These are phyloP conservation scores for Pandemis cinnamomeana DNA, from an alignment of 2,888 invertebrate species.

Conservation along the genomic window DNA sequence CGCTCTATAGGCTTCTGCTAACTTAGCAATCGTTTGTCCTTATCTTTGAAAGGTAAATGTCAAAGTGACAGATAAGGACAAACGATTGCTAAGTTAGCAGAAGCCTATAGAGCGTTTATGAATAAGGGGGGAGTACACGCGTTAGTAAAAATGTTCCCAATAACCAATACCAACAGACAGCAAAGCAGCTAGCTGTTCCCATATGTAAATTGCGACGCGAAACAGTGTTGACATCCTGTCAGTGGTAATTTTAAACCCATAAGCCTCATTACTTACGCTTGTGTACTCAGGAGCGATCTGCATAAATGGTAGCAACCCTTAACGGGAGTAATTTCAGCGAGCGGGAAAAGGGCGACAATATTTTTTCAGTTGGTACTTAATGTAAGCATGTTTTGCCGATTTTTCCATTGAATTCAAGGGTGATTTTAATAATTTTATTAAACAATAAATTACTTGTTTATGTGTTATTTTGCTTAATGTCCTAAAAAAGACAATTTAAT, in stretches of 20 bases:
- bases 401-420: background rate
- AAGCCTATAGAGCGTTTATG: too few species aligned
- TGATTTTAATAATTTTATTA: background rate
- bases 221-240: constrained; percentile 1
- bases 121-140: too few species aligned
- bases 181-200: background rate
- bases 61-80: too few species aligned
- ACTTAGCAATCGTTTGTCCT: too few species aligned
- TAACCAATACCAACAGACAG: background rate
- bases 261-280: constrained; percentile 10
- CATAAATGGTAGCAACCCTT: constrained; percentile 8
- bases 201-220: background rate
- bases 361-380: background rate
- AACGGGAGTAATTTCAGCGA: background rate
- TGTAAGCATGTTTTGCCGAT: background rate
- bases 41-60: too few species aligned
- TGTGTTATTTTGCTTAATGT: too few species aligned
- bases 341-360: background rate
- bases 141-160: background rate
- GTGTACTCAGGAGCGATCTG: constrained; percentile 4
- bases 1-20: too few species aligned
- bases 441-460: too few species aligned
- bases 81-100: too few species aligned
- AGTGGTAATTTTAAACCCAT: constrained; percentile 4
- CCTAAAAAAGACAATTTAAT: too few species aligned